phyloP scores from a whole-genome alignment of 2,113 vertebrate species.

The Neopipo cinnamomea region DNA sequence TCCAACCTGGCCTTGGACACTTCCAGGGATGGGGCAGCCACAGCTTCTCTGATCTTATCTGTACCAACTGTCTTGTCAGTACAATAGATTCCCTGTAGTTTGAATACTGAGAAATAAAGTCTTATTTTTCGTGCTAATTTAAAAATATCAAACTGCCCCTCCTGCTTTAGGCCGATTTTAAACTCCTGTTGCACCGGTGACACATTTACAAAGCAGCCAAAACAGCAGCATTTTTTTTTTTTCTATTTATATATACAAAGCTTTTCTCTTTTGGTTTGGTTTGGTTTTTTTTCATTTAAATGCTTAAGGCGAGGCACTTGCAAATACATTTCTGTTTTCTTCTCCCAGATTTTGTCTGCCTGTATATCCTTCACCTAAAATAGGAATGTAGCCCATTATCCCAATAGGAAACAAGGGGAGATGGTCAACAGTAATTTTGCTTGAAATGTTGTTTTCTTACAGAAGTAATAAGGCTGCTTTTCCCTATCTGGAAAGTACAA shows the following conservation, averaged over 20 bases:
- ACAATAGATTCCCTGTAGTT: not conserved
- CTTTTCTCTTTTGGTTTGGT: not conserved
- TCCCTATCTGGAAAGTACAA: not conserved
- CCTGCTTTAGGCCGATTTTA: not conserved
- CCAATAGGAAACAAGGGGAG: not conserved
- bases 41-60: not conserved
- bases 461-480: not conserved
- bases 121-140: not conserved
- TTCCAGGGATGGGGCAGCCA: not conserved
- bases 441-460: not conserved
- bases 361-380: not conserved
- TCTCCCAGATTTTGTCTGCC: not conserved
- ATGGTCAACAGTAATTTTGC: not conserved
- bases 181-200: not conserved
- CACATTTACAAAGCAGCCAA: rapidly evolving
- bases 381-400: not conserved
- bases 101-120: not conserved
- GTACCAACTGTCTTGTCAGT: not conserved
- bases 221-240: not conserved
- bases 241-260: not conserved
- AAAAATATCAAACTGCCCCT: not conserved
- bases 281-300: rapidly evolving
- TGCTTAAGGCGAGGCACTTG: not conserved
- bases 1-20: not conserved
- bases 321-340: not conserved